Conservation (phyloP, 2,888 invertebrate genomes). For the Ectemnius cavifrons region DNA sequence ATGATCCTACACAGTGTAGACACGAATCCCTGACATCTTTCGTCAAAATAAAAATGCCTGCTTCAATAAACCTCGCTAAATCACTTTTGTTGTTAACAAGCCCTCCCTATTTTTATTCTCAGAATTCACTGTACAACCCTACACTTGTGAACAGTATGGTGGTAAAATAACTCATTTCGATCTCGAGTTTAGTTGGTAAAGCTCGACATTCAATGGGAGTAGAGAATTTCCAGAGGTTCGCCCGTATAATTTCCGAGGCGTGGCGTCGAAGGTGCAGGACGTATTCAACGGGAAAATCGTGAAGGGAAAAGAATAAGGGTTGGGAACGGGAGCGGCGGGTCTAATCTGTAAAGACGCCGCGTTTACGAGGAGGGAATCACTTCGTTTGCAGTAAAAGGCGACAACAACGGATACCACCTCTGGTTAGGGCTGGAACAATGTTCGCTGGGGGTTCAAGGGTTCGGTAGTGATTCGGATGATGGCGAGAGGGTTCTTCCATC, state of each 20-base stretch:
- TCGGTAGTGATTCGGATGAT: conserved; percentile 65
- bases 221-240: neutral
- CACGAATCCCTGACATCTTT: neutral
- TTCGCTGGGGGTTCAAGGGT: conserved; percentile 65
- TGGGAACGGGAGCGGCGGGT: conserved; percentile 27
- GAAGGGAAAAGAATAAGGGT: conserved; percentile 6
- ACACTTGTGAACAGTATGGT: neutral
- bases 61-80: neutral
- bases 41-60: neutral
- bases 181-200: no score
- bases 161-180: no score
- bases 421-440: conserved; percentile 44
- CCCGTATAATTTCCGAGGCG: no score
- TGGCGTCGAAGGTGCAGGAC: neutral
- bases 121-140: neutral
- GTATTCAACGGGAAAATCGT: conserved; percentile 2
- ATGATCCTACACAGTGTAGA: neutral
- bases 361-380: conserved; percentile 77
- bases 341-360: conserved; percentile 70
- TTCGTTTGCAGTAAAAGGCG: conserved; percentile 77
- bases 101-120: neutral
- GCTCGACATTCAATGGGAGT: neutral
- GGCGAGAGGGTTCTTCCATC: conserved; percentile 59
- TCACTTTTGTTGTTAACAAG: conserved; percentile 1
- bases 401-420: conserved; percentile 65